Percentiles rank a stretch among this genome's conserved stretches.
Conservation (phyloP, 2,888 invertebrate species). For the Scaptodrosophila latifasciaeformis region DNA sequence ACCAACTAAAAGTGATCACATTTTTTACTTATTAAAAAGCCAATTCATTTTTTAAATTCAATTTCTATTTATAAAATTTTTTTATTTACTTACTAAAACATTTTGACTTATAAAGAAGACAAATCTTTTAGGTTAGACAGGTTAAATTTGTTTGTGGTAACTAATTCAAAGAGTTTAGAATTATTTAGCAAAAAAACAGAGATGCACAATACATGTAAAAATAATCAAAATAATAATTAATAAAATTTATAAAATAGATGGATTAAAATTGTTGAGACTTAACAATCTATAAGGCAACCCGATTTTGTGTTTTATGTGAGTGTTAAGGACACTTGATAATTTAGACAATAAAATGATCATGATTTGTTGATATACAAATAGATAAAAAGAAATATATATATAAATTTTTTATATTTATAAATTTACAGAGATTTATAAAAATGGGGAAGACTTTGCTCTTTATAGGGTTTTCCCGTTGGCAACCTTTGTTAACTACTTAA, state of each 20-base stretch:
- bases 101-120: too few species aligned
- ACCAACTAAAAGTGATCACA: too few species aligned
- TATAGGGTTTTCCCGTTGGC: neutral
- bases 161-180: too few species aligned
- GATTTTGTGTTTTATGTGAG: constrained; percentile 29
- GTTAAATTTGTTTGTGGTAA: too few species aligned
- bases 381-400: constrained; percentile 49
- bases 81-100: too few species aligned
- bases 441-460: too few species aligned
- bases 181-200: too few species aligned
- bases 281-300: constrained; percentile 62
- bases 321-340: constrained; percentile 36
- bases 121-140: too few species aligned
- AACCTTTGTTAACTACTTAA: constrained; percentile 55
- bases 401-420: constrained; percentile 17
- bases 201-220: too few species aligned
- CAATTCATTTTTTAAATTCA: too few species aligned
- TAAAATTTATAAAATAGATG: neutral
- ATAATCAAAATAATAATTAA: neutral
- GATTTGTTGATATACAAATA: constrained; percentile 27
- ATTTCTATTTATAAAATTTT: too few species aligned
- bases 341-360: constrained; percentile 43
- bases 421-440: neutral
- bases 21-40: too few species aligned
- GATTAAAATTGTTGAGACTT: neutral